Base-by-base conservation (phyloP, 2,888 invertebrate species). In the Eupithecia subumbrata region DNA sequence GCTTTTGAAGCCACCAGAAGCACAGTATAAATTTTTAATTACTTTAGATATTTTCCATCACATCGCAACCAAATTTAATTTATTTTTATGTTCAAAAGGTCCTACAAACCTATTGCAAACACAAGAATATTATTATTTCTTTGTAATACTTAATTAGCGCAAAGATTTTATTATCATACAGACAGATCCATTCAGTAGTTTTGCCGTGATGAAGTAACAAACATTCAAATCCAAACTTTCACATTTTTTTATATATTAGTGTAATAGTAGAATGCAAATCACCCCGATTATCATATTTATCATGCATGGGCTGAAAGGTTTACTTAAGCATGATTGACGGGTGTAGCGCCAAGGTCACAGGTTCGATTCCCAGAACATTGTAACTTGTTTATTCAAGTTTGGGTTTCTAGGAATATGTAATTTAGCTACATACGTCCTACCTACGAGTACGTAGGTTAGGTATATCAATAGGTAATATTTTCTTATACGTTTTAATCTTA, bases 301-400 rank as follows among this genome's bases (percentile, higher is more conserved):
- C 66, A 67, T 37, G 30, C n/a, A 22, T n/a, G 40, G 37, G 22
- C 71, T 73, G 71, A 73, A 71, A 72, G 69, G 69, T 76, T 79
- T 77, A 77, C 78, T 81, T 79, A 69, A 76, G 66, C 73, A 63
- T 73, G 75, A 78, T 78, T 69, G 73, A 78, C 73, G 70, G 66
- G 69, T 25, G 71, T 71, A 74, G 37, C 12, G 45, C 71, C 73
- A 74, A 81, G 80, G 80, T 74, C 80, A 68, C 68, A 40, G 70
- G 79, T 78, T 79, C 72, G 73, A 78, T 72, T 80, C 75, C 77
- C 75, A 56, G 45, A 75, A 72, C 18, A 3, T n/a, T 45, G 25
- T 43, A 9, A 34, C 64, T 34, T 34, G 34, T 34, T 64, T 64
- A 64, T 64, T 34, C 2, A 18, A 34, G 64, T 25, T 60, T 60